Conservation (phyloP, 2,888 invertebrate genomes). For the Euplexia lucipara region DNA sequence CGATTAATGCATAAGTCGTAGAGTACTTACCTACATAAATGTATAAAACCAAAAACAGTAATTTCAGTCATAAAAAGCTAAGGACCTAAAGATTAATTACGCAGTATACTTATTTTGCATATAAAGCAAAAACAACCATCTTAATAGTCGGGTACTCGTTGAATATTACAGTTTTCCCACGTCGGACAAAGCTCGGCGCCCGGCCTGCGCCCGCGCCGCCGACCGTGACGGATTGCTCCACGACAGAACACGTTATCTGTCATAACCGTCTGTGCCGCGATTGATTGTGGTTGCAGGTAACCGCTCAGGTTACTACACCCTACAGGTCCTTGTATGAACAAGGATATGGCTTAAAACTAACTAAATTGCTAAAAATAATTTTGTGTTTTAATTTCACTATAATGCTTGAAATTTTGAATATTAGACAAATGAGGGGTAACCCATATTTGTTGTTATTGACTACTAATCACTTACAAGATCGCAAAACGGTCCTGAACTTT, state of each 20-base stretch:
- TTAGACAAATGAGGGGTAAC: no score
- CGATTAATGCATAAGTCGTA: no score
- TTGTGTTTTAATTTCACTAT: not conserved
- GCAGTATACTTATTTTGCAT: conserved; percentile 39
- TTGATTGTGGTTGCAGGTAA: conserved; percentile 73
- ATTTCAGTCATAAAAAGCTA: conserved; percentile 14
- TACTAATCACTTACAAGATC: no score
- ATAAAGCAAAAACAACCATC: conserved; percentile 45
- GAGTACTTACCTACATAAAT: no score
- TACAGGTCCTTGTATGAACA: conserved; percentile 11
- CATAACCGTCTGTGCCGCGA: conserved; percentile 70
- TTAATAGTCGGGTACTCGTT: conserved; percentile 41
- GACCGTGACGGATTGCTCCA: conserved; percentile 80
- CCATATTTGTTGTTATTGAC: no score
- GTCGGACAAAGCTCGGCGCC: conserved; percentile 72
- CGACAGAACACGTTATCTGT: conserved; percentile 80
- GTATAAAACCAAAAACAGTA: no score
- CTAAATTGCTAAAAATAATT: not conserved
- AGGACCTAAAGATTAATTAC: conserved; percentile 41
- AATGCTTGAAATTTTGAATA: not conserved
- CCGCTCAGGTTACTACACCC: conserved; percentile 50
- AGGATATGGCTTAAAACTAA: not conserved
- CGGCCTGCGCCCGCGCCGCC: conserved; percentile 62
- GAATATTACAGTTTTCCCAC: conserved; percentile 74
- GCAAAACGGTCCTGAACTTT: no score